phyloP scores from a whole-genome alignment of 2,113 vertebrate genomes.

The Pelecanoides urinatrix region DNA sequence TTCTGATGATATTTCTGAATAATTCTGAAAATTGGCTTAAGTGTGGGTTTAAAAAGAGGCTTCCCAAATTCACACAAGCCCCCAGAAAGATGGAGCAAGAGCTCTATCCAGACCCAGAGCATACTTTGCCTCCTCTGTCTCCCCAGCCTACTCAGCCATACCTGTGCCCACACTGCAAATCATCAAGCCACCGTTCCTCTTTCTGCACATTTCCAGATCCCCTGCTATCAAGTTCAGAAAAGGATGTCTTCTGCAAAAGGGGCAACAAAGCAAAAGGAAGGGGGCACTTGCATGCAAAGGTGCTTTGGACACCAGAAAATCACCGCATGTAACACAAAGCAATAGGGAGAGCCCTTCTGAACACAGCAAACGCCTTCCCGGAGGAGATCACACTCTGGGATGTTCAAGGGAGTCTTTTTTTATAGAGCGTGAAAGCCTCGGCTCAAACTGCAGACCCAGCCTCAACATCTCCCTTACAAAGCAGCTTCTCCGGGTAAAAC shows the following conservation, averaged over 20 bases:
- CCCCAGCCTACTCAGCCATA: background rate
- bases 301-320: background rate
- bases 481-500: background rate
- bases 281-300: no score
- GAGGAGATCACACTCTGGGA: background rate
- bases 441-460: background rate
- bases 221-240: no score
- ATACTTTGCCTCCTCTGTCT: background rate
- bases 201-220: background rate
- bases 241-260: background rate
- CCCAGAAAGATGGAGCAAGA: background rate
- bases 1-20: background rate
- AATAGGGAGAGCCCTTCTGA: background rate
- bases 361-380: rapidly evolving
- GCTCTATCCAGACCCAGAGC: background rate
- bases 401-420: background rate
- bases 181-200: background rate
- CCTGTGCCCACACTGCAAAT: background rate
- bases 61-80: background rate
- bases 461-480: background rate
- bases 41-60: background rate
- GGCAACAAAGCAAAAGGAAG: background rate
- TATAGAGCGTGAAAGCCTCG: rapidly evolving
- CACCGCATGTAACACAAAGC: background rate
- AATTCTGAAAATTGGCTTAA: background rate